phyloP scores from a whole-genome alignment of 2,888 invertebrate genomes.

The Congeria kusceri region DNA sequence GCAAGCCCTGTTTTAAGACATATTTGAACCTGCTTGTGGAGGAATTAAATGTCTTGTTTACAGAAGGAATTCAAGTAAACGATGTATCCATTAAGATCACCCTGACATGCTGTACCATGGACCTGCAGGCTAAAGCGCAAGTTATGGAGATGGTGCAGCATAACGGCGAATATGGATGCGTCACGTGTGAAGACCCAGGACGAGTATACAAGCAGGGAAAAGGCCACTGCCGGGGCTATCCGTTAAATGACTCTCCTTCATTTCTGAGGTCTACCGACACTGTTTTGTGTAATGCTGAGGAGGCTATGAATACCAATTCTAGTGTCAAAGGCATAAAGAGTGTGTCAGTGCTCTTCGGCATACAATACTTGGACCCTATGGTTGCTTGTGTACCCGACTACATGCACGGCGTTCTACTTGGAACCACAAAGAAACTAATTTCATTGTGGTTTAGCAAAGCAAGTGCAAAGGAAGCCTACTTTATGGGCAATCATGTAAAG shows the following conservation, averaged over 20 bases:
- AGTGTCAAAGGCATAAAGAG: conserved; percentile 6
- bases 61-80: conserved; percentile 17
- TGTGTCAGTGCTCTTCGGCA: conserved; percentile 3
- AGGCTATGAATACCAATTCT: not conserved
- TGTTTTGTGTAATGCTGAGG: conserved; percentile 7
- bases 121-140: too few relatives aligned
- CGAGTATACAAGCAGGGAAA: conserved; percentile 17
- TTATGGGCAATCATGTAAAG: conserved; percentile 18
- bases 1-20: too few relatives aligned
- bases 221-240: conserved; percentile 34
- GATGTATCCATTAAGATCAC: too few relatives aligned
- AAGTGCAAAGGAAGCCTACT: conserved; percentile 18
- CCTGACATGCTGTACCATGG: too few relatives aligned
- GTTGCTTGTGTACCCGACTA: conserved; percentile 17
- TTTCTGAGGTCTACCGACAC: not conserved
- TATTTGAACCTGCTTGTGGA: conserved; percentile 26
- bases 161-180: conserved; percentile 47
- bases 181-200: conserved; percentile 38
- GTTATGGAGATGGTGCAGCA: conserved; percentile 44
- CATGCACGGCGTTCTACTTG: conserved; percentile 34
- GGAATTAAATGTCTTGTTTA: conserved; percentile 24
- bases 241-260: too few relatives aligned
- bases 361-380: conserved; percentile 11
- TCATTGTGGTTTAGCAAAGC: conserved; percentile 20
- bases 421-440: too few relatives aligned